These are phyloP conservation scores for Myotis pilosus DNA, from an alignment of 2,797 vertebrate genomes.

Conservation along the genomic window DNA sequence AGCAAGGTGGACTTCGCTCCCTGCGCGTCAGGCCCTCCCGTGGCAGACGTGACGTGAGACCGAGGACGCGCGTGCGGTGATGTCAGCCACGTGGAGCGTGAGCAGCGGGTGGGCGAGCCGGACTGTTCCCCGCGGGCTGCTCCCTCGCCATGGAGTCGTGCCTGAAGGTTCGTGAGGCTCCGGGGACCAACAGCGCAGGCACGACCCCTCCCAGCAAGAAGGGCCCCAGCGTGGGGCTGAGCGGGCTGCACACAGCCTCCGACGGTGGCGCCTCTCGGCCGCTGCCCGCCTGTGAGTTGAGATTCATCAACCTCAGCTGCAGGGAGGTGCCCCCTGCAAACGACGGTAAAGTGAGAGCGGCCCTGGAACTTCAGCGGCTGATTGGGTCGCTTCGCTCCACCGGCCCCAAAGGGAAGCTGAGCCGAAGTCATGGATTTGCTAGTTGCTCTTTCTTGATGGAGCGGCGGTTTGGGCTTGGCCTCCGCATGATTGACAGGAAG, in stretches of 20 bases:
- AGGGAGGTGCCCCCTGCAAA: background rate
- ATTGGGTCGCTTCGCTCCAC: no score
- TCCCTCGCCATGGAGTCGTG: no score
- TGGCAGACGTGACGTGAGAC: rapidly evolving
- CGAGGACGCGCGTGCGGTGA: rapidly evolving
- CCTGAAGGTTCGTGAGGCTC: no score
- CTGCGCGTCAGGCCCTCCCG: background rate
- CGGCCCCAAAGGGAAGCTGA: background rate
- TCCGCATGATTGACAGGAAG: background rate
- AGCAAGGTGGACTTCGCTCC: background rate
- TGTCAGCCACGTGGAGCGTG: background rate
- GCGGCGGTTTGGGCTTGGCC: no score
- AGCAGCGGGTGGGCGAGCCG: rapidly evolving
- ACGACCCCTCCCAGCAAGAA: no score
- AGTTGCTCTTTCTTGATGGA: rapidly evolving
- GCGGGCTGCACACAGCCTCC: no score
- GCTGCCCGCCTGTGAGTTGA: background rate
- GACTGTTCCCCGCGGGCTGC: background rate
- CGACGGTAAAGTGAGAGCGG: no score
- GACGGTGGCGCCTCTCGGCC: background rate
- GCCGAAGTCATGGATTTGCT: background rate
- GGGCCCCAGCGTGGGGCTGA: no score
- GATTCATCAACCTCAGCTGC: background rate
- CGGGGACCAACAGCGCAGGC: no score
- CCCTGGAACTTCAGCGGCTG: no score